Conservation (phyloP, 64 coral and sea anemone genomes). For the Montipora efflorescens region DNA sequence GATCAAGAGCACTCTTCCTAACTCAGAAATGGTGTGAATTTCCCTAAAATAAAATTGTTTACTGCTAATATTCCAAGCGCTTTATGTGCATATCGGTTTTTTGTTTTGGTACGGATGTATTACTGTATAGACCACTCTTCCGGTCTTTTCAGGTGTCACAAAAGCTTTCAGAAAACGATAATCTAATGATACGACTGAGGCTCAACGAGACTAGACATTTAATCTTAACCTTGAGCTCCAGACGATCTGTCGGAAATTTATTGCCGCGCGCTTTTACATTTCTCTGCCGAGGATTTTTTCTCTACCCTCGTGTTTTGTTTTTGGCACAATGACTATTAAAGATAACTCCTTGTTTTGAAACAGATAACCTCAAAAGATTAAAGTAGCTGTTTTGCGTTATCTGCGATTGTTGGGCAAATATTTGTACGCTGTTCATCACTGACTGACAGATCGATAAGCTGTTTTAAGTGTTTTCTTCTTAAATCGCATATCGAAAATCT, state of each 20-base stretch:
- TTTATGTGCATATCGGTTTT: slow-evolving; percentile 52
- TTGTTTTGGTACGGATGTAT: slow-evolving; percentile 55
- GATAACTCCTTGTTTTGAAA: slow-evolving; percentile 34
- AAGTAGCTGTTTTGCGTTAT: slow-evolving; percentile 43
- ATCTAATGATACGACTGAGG: slow-evolving; percentile 52
- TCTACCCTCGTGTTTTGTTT: not conserved
- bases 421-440: slow-evolving; percentile 12
- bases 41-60: slow-evolving; percentile 55
- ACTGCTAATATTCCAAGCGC: slow-evolving; percentile 37
- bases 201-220: slow-evolving; percentile 41
- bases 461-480: slow-evolving; percentile 42
- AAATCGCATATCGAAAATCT: slow-evolving; percentile 38
- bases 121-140: slow-evolving; percentile 45
- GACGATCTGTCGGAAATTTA: slow-evolving; percentile 1
- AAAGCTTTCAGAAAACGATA: slow-evolving; percentile 63
- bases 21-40: slow-evolving; percentile 41
- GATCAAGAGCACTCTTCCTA: not conserved
- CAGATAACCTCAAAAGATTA: slow-evolving; percentile 42
- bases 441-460: slow-evolving; percentile 44
- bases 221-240: slow-evolving; percentile 26
- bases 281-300: not conserved
- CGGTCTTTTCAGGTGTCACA: slow-evolving; percentile 54
- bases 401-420: slow-evolving; percentile 39
- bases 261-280: not conserved
- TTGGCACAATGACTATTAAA: not conserved